Conservation (phyloP, 64 coral and sea anemone genomes). For the Actinia tenebrosa region DNA sequence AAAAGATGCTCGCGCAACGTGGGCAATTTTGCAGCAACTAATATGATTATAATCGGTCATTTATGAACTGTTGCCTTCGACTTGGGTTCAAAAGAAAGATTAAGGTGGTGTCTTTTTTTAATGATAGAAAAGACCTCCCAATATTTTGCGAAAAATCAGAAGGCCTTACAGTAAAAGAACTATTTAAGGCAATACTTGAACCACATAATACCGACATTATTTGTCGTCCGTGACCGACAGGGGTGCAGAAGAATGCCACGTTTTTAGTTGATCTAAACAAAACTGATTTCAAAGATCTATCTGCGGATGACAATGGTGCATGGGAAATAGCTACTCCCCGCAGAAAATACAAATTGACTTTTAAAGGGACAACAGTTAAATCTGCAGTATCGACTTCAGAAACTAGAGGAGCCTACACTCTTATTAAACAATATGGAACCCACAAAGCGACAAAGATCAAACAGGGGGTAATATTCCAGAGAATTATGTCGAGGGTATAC, state of each 20-base stretch:
- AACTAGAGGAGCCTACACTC: conserved; percentile 2
- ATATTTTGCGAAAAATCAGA: neutral
- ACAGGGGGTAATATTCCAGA: conserved; percentile 21
- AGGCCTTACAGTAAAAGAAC: neutral
- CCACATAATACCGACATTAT: neutral
- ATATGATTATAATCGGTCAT: no score
- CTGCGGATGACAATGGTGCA: conserved; percentile 24
- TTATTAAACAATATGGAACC: conserved; percentile 33
- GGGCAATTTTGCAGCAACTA: no score
- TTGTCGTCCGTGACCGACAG: neutral
- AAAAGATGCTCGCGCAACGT: no score
- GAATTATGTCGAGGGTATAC: conserved; percentile 24
- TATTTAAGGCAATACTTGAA: neutral
- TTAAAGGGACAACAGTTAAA: neutral
- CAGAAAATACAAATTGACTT: conserved; percentile 22
- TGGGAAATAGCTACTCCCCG: conserved; percentile 27
- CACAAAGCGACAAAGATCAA: conserved; percentile 35
- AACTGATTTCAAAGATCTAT: conserved; percentile 10
- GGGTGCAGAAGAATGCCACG: conserved; percentile 18
- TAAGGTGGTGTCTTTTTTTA: neutral
- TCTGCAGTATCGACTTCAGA: conserved; percentile 2
- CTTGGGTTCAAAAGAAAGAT: no score
- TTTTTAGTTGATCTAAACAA: conserved; percentile 19
- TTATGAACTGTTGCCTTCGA: no score
- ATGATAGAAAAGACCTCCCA: neutral